Evolutionary conservation across 2,888 invertebrate genomes (phyloP).

Genomic region (Andrena minutula): DNA sequence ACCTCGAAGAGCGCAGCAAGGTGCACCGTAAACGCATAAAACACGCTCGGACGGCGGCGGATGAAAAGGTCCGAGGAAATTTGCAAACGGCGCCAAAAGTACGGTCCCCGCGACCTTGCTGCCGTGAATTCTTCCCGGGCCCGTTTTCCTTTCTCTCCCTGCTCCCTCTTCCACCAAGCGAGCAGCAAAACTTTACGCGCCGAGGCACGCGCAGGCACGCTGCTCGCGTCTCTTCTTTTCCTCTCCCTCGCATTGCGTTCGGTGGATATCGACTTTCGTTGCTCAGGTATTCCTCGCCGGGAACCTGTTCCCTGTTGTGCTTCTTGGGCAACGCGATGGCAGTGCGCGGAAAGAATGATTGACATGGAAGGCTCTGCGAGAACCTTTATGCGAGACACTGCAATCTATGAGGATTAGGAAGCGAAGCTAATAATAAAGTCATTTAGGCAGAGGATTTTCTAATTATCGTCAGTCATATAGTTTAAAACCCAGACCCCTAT

Average conservation of each 20-base stretch:
- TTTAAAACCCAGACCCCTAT: neutral
- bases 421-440: too few species aligned
- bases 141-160: neutral
- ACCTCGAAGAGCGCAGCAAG: constrained; percentile 63
- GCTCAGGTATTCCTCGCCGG: constrained; percentile 17
- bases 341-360: constrained; percentile 15
- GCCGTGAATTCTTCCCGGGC: constrained; percentile 26
- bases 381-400: too few species aligned
- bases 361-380: neutral
- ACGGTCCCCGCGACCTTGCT: constrained; percentile 73
- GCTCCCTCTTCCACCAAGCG: neutral
- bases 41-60: constrained; percentile 51
- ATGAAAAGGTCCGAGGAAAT: constrained; percentile 54
- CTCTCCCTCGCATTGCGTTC: constrained; percentile 11
- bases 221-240: neutral
- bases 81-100: constrained; percentile 70
- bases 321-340: constrained; percentile 8
- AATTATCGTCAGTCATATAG: too few species aligned
- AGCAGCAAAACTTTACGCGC: constrained; percentile 28
- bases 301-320: constrained; percentile 23
- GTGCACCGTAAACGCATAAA: constrained; percentile 75
- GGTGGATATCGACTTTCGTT: constrained; percentile 22
- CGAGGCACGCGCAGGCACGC: constrained; percentile 12
- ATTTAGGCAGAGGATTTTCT: too few species aligned
- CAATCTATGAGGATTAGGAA: too few species aligned